phyloP scores from a whole-genome alignment of 2,888 invertebrate genomes.

The Hoplodrina ambigua region DNA sequence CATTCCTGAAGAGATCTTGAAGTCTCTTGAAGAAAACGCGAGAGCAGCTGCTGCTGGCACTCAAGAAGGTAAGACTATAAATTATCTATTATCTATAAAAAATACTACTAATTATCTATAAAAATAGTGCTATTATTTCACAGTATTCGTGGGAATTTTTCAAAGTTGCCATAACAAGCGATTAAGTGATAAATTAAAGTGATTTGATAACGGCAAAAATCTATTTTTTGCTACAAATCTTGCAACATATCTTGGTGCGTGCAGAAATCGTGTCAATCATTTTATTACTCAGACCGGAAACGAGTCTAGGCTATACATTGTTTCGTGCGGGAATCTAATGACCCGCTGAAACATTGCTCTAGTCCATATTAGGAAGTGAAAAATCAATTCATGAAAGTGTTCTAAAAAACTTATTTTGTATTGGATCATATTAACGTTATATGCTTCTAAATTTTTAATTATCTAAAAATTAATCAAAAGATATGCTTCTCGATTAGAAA shows the following conservation, averaged over 20 bases:
- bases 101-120: slow-evolving; percentile 8
- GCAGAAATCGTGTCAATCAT: slow-evolving; percentile 21
- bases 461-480: no score
- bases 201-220: slow-evolving; percentile 25
- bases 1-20: slow-evolving; percentile 85
- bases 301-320: slow-evolving; percentile 1
- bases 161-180: slow-evolving; percentile 23
- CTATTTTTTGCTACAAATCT: slow-evolving; percentile 25
- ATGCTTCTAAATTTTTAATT: no score
- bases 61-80: slow-evolving; percentile 81
- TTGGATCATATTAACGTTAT: no score
- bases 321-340: slow-evolving; percentile 27
- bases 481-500: no score
- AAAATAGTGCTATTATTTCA: slow-evolving; percentile 15
- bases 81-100: slow-evolving; percentile 5
- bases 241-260: slow-evolving; percentile 17
- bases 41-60: slow-evolving; percentile 85
- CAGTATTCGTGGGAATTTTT: slow-evolving; percentile 33
- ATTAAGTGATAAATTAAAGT: slow-evolving; percentile 43
- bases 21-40: slow-evolving; percentile 84
- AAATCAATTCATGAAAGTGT: neutral
- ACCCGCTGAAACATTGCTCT: slow-evolving; percentile 42
- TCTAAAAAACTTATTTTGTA: no score
- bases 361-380: slow-evolving; percentile 3
- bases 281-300: slow-evolving; percentile 31